These are phyloP conservation scores for Bettongia penicillata DNA, from an alignment of 2,113 vertebrate species.

Conservation along the genomic window DNA sequence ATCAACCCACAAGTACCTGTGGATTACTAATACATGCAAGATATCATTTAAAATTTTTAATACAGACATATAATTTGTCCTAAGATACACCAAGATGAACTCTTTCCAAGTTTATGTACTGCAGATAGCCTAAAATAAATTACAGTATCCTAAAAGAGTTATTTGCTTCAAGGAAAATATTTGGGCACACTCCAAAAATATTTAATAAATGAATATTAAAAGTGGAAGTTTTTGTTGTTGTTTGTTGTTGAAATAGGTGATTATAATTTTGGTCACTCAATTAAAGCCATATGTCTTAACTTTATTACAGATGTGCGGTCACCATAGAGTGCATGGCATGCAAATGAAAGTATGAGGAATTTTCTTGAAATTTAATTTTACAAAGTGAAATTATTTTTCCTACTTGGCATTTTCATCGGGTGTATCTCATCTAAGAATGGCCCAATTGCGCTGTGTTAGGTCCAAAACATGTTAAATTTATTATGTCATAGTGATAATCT, in stretches of 20 bases:
- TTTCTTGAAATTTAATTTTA: conserved; percentile 45
- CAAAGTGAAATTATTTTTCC: conserved; percentile 44
- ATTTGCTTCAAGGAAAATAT: conserved; percentile 53
- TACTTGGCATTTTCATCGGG: neutral
- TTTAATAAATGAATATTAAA: conserved; percentile 59
- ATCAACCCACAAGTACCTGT: no score
- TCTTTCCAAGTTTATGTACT: conserved; percentile 52
- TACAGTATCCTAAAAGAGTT: conserved; percentile 36
- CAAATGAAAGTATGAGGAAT: neutral
- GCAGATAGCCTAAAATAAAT: conserved; percentile 49
- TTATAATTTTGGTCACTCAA: conserved; percentile 54
- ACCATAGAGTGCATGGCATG: neutral
- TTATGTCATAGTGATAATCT: neutral
- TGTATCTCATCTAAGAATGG: conserved; percentile 50
- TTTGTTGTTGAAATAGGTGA: conserved; percentile 54
- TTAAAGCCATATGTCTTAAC: conserved; percentile 51
- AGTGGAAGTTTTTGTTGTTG: neutral
- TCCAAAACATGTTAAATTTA: neutral
- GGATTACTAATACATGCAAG: no score
- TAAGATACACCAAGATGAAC: conserved; percentile 34
- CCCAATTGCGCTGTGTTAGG: neutral
- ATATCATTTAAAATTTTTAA: no score
- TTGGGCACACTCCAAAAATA: conserved; percentile 60
- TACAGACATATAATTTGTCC: neutral
- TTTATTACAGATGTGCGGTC: conserved; percentile 55